Evolutionary conservation across 2,113 vertebrate species (phyloP), one percentile per base, ranked within the genome.

Genomic region (Corynorhinus townsendii): DNA sequence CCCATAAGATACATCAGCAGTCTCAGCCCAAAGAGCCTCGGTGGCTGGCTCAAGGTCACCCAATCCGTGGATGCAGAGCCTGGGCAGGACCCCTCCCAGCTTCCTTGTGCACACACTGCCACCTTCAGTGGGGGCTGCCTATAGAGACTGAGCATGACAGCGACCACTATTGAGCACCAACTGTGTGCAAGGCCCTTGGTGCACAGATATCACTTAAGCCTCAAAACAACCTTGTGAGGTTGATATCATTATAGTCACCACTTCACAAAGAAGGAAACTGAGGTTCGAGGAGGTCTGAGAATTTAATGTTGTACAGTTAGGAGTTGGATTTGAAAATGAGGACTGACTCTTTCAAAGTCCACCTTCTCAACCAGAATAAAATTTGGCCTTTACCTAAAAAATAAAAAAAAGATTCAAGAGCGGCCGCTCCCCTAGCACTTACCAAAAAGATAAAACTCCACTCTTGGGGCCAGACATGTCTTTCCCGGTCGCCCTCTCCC

Each of bases 401-500:
- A 43, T 30, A 14, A 22, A 28, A 54, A 4, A 20, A 71, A 38
- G 15, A 10, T 43, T 66, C 68, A 16, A 47, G 26, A 62, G 47
- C n/a, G 26, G 43, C 45, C 24, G 1, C 68, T 52, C 45, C 40
- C 40, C 64, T 26, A 43, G 19, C 11, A 6, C 30, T 75, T n/a
- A n/a, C 30, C 43, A 9, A 3, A n/a, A 49, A 56, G 9, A 17
- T 56, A 28, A 73, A 73, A 81, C n/a, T 81, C 45, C 45, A 52
- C 64, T 33, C 62, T 49, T 35, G 56, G 71, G 38, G 38, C 69
- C 56, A 83, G 71, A 81, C 76, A 33, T 24, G 47, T 85, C 64
- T 73, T 94, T 86, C 77, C 14, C 38, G 26, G 17, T 88, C 33
- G 43, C 95, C 92, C 77, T 94, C 89, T 91, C 85, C 91, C n/a